Evolutionary conservation across 2,888 invertebrate species (phyloP), one percentile per base, ranked within the genome.

Genomic region (Zele albiditarsus): DNA sequence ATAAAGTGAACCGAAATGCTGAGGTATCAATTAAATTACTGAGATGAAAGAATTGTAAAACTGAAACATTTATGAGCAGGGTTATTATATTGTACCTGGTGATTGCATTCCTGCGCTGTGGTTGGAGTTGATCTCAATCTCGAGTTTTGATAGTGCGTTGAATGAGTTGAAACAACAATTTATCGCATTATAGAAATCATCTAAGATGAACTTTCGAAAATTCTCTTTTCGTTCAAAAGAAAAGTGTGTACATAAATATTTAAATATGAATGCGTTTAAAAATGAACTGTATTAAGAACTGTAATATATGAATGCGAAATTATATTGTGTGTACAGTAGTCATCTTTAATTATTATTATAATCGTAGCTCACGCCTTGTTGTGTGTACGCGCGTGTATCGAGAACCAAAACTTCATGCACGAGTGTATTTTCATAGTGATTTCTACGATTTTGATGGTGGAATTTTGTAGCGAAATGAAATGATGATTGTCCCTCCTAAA

Each of bases 371-470:
- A 67, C 46, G 25, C 4, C 4, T 16, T 27, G n/a, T 67, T 28
- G 8, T 42, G 33, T 33, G 49, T 25, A 27, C 27, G 67, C 67
- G 46, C 3, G 1, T 5, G 10, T 14, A 42, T 25, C 8, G 27
- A 27, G 46, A 67, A 8, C 16, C 42, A 33, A 25, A n/a, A n/a
- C n/a, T n/a, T 65, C n/a, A 38, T 46, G 67, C 67, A 67, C 49
- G 67, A 27, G 46, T 49, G 27, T 25, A 60, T 49, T 67, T 46
- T 67, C 67, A 67, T 67, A 28, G 67, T 49, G 67, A 67, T 46
- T 67, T 49, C 28, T 28, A 67, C 27, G 27, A 60, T 60, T 27
- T 14, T 14, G 27, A 27, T 27, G 28, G 27, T 60, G 60, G 28
- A 5, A 60, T 28, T 25, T 16, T 28, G 16, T 6, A 16, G 60